Evolutionary conservation across 2,797 vertebrate genomes (phyloP), one percentile per base, ranked within the genome.

Genomic region (Scyliorhinus canicula): DNA sequence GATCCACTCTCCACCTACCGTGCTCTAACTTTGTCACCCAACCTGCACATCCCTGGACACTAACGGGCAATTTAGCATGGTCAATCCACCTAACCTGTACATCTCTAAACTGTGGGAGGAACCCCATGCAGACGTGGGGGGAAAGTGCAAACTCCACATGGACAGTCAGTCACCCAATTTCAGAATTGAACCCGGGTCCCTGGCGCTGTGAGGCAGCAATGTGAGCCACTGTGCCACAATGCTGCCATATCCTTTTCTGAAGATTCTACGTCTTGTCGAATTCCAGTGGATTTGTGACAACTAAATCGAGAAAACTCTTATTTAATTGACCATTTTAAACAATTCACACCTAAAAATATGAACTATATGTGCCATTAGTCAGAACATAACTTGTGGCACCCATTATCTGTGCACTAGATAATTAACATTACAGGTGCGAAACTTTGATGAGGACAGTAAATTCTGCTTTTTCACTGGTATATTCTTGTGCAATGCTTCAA

Each of bases 401-500:
- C 57, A 40, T 93, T 28, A 65, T 3, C 16, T 44, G 40, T 40
- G 60, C 60, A 28, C 5, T 7, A 24, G n/a, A 67, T 26, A 67
- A 67, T 65, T 69, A 93, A 93, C 50, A 67, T 93, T 47, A 47
- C 63, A 93, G 91, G 21, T 88, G 40, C 9, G 21, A 93, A 65
- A 21, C 63, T 44, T 44, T 93, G 63, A 93, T 0, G 6, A 24
- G 12, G 0, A n/a, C 24, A 40, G 14, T 57, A n/a, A 9, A 55
- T 35, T 91, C 12, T 93, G 40, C 26, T 67, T 47, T 28, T 24
- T 93, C 40, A 44, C 11, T 4, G 12, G 63, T 69, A 44, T 44
- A 47, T n/a, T 67, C 91, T 50, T 67, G 9, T 93, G 63, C 26
- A 93, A 31, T 93, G 40, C 63, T 93, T 93, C 60, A 93, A 50